Evolutionary conservation across 64 coral and sea anemone genomes (phyloP).

Genomic region (Actinia tenebrosa): DNA sequence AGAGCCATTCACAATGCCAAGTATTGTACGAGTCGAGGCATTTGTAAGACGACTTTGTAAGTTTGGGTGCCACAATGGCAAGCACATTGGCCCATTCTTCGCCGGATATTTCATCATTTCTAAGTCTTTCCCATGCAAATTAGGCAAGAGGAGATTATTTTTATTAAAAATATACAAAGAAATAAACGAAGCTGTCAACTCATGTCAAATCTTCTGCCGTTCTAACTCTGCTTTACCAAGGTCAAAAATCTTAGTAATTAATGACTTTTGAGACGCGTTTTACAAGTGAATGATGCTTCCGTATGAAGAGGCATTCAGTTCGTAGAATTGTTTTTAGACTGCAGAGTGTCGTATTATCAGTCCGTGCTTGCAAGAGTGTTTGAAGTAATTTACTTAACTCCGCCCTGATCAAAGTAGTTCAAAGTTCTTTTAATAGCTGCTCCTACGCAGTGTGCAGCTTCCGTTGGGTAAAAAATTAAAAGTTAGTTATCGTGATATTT

Average conservation of each 20-base stretch:
- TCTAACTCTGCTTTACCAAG: neutral
- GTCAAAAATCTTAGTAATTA: neutral
- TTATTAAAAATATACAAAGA: conserved; percentile 20
- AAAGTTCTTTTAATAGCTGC: neutral
- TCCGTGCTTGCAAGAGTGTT: neutral
- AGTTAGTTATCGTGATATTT: neutral
- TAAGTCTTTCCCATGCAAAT: conserved; percentile 8
- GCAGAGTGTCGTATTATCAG: neutral
- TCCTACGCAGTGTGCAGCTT: neutral
- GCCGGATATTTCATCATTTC: neutral
- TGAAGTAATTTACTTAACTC: neutral
- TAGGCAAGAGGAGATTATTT: neutral
- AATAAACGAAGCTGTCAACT: neutral
- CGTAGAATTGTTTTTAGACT: neutral
- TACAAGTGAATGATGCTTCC: neutral
- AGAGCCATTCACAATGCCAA: neutral
- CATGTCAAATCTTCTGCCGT: conserved; percentile 11
- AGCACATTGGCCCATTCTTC: neutral
- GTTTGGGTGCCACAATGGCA: neutral
- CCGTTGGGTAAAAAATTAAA: neutral
- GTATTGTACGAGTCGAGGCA: neutral
- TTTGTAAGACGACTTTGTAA: neutral
- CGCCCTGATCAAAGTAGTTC: neutral
- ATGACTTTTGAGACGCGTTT: neutral
- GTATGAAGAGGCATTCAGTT: neutral